Evolutionary conservation across 2,888 invertebrate genomes (phyloP).

Genomic region (Hyposoter dolosus): DNA sequence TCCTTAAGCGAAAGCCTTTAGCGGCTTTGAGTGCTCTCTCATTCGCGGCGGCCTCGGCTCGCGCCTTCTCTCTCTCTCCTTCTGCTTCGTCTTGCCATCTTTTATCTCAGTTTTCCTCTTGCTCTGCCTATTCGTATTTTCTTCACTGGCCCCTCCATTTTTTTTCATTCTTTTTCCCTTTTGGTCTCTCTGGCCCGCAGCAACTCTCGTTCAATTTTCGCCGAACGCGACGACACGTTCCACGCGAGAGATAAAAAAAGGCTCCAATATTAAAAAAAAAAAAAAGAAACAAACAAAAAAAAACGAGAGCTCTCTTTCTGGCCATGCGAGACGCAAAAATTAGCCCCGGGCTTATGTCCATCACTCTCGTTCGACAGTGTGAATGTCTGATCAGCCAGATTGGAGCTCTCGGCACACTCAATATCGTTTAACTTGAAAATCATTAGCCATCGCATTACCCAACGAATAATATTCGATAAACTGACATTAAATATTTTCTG

Average conservation of each 20-base stretch:
- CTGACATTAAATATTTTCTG: not conserved
- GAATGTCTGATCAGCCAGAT: slow-evolving; percentile 36
- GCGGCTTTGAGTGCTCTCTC: slow-evolving; percentile 65
- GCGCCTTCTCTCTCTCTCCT: slow-evolving; percentile 14
- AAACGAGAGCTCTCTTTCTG: slow-evolving; percentile 40
- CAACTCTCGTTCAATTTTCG: slow-evolving; percentile 66
- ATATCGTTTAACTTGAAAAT: slow-evolving; percentile 4
- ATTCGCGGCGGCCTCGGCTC: slow-evolving; percentile 45
- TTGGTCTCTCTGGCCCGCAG: slow-evolving; percentile 27
- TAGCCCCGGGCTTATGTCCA: slow-evolving; percentile 43
- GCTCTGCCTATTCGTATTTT: slow-evolving; percentile 5
- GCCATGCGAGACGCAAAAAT: slow-evolving; percentile 24
- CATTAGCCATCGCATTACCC: slow-evolving; percentile 3
- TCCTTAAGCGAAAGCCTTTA: slow-evolving; percentile 68
- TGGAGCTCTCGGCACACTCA: not conserved
- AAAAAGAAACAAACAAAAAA: too few relatives aligned
- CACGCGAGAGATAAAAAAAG: slow-evolving; percentile 66
- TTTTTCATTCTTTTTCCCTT: not conserved
- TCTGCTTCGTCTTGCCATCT: not conserved
- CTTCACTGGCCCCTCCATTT: not conserved
- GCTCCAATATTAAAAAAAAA: not conserved
- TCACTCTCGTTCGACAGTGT: slow-evolving; percentile 45
- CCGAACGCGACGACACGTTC: slow-evolving; percentile 71
- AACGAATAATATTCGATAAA: not conserved
- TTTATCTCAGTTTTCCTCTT: slow-evolving; percentile 19